These are phyloP conservation scores for Dynastes hyllus DNA, from an alignment of 2,888 invertebrate genomes.

Conservation along the genomic window DNA sequence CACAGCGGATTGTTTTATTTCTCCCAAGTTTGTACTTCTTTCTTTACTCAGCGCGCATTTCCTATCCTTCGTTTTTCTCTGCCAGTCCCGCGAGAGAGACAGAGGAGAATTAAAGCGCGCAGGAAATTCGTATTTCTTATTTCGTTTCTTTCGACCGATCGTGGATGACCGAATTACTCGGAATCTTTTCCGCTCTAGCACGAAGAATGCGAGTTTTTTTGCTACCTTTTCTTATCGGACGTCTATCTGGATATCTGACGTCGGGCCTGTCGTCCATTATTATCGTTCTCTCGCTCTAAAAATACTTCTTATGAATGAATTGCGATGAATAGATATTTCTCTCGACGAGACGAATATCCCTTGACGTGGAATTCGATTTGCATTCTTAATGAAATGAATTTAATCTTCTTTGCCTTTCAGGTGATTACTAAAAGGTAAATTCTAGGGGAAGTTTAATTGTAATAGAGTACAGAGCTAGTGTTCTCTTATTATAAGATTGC, in stretches of 20 bases:
- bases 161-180: background rate
- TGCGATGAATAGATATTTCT: background rate
- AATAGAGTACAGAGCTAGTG: too few species aligned
- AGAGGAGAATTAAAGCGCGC: background rate
- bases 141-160: background rate
- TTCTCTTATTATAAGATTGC: too few species aligned
- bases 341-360: background rate
- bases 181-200: background rate
- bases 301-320: constrained; percentile 1
- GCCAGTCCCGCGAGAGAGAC: background rate
- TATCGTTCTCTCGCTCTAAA: background rate
- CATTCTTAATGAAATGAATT: background rate
- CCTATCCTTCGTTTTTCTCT: background rate
- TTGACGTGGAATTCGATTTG: background rate
- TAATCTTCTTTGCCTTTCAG: background rate
- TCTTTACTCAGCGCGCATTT: background rate
- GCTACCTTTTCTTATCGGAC: background rate
- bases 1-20: constrained; percentile 19
- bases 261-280: background rate
- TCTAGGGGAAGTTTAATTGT: background rate
- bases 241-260: background rate
- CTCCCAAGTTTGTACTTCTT: background rate
- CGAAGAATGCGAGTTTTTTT: background rate
- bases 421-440: background rate
- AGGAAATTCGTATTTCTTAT: constrained; percentile 4